A percentile compares a stretch with the other conserved stretches of the same genome.
phyloP scores from a whole-genome alignment of 2,797 vertebrate species.

The Tamandua tetradactyla region DNA sequence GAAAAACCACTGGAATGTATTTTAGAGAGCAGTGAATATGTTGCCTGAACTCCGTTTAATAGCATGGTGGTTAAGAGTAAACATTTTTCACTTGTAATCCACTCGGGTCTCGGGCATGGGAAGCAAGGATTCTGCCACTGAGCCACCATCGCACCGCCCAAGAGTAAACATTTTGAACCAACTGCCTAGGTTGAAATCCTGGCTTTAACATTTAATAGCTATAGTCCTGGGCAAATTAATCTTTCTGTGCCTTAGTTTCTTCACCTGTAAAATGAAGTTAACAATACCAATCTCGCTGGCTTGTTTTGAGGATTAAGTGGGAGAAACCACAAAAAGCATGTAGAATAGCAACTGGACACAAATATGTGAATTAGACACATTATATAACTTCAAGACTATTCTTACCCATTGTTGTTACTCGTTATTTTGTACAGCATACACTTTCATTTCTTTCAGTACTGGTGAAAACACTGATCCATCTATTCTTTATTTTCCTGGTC shows the following conservation, averaged over 20 bases:
- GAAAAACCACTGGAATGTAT: neutral
- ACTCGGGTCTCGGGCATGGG: too few species aligned
- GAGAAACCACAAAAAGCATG: neutral
- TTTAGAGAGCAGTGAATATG: neutral
- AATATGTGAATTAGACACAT: neutral
- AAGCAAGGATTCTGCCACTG: too few species aligned
- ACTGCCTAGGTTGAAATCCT: neutral
- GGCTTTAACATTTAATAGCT: neutral
- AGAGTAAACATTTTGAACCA: neutral
- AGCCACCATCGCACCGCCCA: too few species aligned
- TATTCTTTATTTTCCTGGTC: neutral
- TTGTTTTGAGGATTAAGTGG: neutral
- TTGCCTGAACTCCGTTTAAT: neutral
- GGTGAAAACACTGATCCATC: neutral
- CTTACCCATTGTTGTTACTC: neutral
- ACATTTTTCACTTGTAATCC: too few species aligned
- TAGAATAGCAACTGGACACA: neutral
- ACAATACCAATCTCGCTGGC: neutral
- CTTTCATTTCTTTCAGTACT: neutral
- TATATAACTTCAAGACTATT: neutral
- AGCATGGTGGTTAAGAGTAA: neutral
- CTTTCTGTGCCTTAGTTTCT: neutral
- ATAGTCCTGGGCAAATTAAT: neutral
- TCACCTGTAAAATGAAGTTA: conserved; percentile 31
- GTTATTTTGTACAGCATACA: neutral